Evolutionary conservation across 2,888 invertebrate species (phyloP), one percentile per base, ranked within the genome.

Genomic region (Gastracanthus pulcherrimus): DNA sequence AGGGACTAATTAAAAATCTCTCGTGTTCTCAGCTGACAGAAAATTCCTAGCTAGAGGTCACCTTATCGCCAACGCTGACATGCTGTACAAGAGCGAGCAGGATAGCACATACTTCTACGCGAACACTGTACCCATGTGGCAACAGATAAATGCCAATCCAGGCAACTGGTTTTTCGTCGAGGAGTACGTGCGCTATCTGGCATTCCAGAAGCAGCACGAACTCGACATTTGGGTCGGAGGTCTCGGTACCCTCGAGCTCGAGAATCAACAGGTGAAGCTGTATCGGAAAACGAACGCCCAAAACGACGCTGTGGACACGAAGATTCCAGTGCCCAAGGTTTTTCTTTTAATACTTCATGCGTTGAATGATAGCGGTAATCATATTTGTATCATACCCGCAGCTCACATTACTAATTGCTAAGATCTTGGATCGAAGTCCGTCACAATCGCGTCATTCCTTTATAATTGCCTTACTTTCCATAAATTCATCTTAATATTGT

Each of bases 91-190:
- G 29, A 88, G 90, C 13, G 92, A 93, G 82, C 94, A 94, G 83
- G 89, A 91, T 6, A 92, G 92, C 6, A 93, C 93, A 6, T 94
- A 93, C 86, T 93, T 92, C 85, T 94, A 92, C 84, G 89, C 93
- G 6, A 94, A 94, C 86, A 92, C 88, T 0, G 93, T 92, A 0
- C 94, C 94, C 0, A 94, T 92, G 86, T 93, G 92, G 93, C 92
- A 92, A 51, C 26, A 60, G 26, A 62, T 82, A 2, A 88, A 87
- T 4, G 89, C 92, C 79, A 92, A 92, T 80, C 90, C 87, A 0
- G 92, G 92, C 2, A 92, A 92, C 84, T 93, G 93, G 92, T 86
- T 86, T 19, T 83, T 78, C n/a, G 81, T 92, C 6, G 92, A 92
- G 85, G 83, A 82, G 3, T 87, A 87, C 76, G 84, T 90, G 2